Percentiles rank a stretch among this genome's conserved stretches.
phyloP scores from a whole-genome alignment of 1,140 invertebrate species.

The Papilio dardanus region DNA sequence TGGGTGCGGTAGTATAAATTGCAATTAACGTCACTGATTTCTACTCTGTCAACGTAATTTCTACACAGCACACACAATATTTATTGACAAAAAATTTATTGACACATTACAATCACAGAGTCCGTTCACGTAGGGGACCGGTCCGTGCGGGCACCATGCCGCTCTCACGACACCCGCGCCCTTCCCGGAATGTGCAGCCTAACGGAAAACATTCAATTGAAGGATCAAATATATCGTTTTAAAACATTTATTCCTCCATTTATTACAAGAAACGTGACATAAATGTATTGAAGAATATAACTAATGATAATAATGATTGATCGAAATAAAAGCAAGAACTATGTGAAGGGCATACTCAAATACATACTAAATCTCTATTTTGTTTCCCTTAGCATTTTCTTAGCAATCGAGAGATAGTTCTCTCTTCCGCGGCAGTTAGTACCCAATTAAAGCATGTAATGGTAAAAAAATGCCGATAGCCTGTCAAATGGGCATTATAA shows the following conservation, averaged over 20 bases:
- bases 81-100: not conserved
- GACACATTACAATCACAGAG: slow-evolving; percentile 53
- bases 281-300: no score
- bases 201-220: slow-evolving; percentile 52
- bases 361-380: no score
- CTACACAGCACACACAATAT: not conserved
- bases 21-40: not conserved
- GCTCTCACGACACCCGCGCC: slow-evolving; percentile 44
- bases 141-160: slow-evolving; percentile 54
- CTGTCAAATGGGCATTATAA: not conserved
- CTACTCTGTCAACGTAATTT: not conserved
- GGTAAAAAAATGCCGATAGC: no score
- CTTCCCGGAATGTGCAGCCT: slow-evolving; percentile 60
- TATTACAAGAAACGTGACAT: not conserved
- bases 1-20: no score
- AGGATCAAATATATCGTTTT: not conserved
- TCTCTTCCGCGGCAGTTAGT: no score
- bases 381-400: no score
- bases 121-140: slow-evolving; percentile 69
- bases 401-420: no score
- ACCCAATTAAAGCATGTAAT: no score
- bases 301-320: no score
- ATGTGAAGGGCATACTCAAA: no score
- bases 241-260: not conserved
- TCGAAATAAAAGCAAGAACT: no score